Evolutionary conservation across 2,888 invertebrate species (phyloP), one percentile per base, ranked within the genome.

Genomic region (Nomada goodeniana): DNA sequence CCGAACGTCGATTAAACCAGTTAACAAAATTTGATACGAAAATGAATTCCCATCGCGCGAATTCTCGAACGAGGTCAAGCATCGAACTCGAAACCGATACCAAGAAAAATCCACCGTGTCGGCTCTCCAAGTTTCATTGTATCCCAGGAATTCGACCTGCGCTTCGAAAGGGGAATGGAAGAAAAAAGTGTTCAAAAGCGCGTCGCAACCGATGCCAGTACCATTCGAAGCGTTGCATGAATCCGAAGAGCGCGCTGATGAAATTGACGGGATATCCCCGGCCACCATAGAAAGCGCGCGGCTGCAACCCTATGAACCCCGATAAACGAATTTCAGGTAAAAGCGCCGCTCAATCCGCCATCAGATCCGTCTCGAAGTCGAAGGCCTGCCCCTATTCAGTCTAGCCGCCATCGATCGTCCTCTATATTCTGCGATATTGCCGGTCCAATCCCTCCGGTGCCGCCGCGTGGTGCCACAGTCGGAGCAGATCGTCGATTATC

Each of bases 291-390:
- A 76, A 71, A 64, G 71, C 70, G 78, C 74, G 52, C 59, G 64
- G 68, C 47, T 77, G 83, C 82, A 70, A 70, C 73, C 53, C 79
- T 61, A 53, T 57, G 77, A 75, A 76, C 74, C 64, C 64, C 80
- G 84, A 77, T 84, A 84, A 84, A 84, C 84, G 84, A 83, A 83
- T 84, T 80, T 80, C 74, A 71, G 74, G 76, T 84, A 80, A 84
- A 83, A 83, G 83, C 83, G 55, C 59, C 36, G 69, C 59, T 76
- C 84, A 53, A 76, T 80, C 26, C 69, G 68, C 70, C 74, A 83
- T 80, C 80, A 60, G 72, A 80, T 73, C 52, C 75, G 76, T 79
- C 82, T 82, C 65, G 47, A 71, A 82, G 83, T 82, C 82, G 80
- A 78, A 78, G 36, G 77, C 53, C 70, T 53, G 61, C 61, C 13